Evolutionary conservation across 2,888 invertebrate species (phyloP).

Genomic region (Entomobrya multifasciata): DNA sequence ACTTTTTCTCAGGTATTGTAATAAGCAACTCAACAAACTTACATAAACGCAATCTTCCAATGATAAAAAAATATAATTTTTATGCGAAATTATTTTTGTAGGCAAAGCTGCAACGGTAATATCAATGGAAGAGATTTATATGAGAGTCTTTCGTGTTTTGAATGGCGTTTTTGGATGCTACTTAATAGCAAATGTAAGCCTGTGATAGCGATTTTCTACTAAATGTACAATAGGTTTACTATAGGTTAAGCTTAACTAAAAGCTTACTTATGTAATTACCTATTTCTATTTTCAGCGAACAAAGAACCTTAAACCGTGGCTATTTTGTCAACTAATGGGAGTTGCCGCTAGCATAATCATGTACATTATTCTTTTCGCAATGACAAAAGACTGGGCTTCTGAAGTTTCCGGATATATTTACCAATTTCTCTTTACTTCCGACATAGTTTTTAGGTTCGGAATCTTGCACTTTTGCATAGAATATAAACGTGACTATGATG

Average conservation of each 20-base stretch:
- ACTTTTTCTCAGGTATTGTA: slow-evolving; percentile 50
- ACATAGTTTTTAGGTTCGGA: slow-evolving; percentile 62
- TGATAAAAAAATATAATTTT: no score
- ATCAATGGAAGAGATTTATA: slow-evolving; percentile 60
- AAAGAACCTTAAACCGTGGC: slow-evolving; percentile 56
- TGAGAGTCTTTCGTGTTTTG: slow-evolving; percentile 59
- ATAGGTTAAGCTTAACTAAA: no score
- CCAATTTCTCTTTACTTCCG: slow-evolving; percentile 60
- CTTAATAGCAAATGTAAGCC: slow-evolving; percentile 36
- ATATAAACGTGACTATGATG: slow-evolving; percentile 54
- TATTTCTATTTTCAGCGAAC: slow-evolving; percentile 31
- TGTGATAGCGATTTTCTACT: no score
- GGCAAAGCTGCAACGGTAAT: slow-evolving; percentile 57
- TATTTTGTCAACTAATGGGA: slow-evolving; percentile 54
- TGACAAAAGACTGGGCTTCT: slow-evolving; percentile 60
- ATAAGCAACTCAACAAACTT: background rate
- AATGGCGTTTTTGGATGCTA: slow-evolving; percentile 52
- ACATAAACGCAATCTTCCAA: no score
- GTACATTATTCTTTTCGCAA: slow-evolving; percentile 64
- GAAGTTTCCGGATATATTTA: slow-evolving; percentile 49
- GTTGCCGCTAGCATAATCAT: slow-evolving; percentile 56
- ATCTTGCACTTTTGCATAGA: slow-evolving; percentile 62
- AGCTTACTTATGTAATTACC: no score
- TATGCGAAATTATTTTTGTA: background rate
- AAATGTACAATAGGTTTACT: background rate